Percentiles rank a stretch among this genome's conserved stretches.
phyloP scores from a whole-genome alignment of 2,888 invertebrate genomes.

The Protonemura montana region DNA sequence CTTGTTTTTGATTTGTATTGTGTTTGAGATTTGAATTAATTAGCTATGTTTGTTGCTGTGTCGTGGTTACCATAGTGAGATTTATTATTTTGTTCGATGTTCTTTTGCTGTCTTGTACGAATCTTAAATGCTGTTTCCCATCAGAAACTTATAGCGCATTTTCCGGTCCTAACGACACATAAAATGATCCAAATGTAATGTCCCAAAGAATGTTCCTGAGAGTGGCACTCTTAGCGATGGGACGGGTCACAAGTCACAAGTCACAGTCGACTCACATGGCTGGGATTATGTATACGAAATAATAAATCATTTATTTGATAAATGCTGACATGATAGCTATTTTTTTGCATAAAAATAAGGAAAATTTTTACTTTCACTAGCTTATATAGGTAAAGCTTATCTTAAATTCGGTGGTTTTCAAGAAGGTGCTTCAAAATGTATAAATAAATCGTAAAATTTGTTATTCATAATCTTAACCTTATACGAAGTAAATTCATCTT shows the following conservation, averaged over 20 bases:
- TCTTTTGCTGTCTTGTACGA: too few relatives aligned
- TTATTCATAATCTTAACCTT: slow-evolving; percentile 33
- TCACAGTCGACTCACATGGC: too few relatives aligned
- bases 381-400: slow-evolving; percentile 19
- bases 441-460: slow-evolving; percentile 35
- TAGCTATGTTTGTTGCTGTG: not conserved
- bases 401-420: slow-evolving; percentile 24
- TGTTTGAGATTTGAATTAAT: not conserved
- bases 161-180: slow-evolving; percentile 14
- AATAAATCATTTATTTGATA: slow-evolving; percentile 34
- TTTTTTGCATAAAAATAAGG: not conserved
- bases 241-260: not conserved
- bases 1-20: not conserved
- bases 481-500: too few relatives aligned
- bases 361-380: not conserved
- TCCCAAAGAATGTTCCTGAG: not conserved
- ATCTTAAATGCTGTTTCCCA: too few relatives aligned
- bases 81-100: too few relatives aligned
- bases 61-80: not conserved
- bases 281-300: not conserved
- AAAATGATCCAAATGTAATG: slow-evolving; percentile 27
- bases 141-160: too few relatives aligned
- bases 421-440: slow-evolving; percentile 27
- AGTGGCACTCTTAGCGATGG: not conserved
- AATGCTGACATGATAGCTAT: slow-evolving; percentile 18